Conservation (phyloP, 2,113 vertebrate genomes). For the rat (Rattus norvegicus) region GRCr8 NC_086029.1:65326501-65327000, state of each 20-base stretch:
- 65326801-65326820: constrained; percentile 75
- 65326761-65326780: constrained; percentile 80
- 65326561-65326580: constrained; percentile 31
- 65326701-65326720: constrained; percentile 33
- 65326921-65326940: constrained; percentile 21
- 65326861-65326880: constrained; percentile 47
- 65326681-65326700: constrained; percentile 54
- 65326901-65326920: background rate
- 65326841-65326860: constrained; percentile 9
- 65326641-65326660: constrained; percentile 31
- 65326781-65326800: constrained; percentile 78
- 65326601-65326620: constrained; percentile 33
- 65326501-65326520: background rate
- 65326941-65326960: background rate
- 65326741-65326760: constrained; percentile 73
- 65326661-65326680: constrained; percentile 24
- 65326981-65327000: constrained; percentile 35
- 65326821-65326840: constrained; percentile 37
- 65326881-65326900: constrained; percentile 50
- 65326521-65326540: background rate
- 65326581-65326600: constrained; percentile 45
- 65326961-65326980: background rate
- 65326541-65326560: constrained; percentile 21
- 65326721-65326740: constrained; percentile 37
- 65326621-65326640: background rate